Base-by-base conservation (phyloP, 1,140 invertebrate species). In the Pachyrhynchus sulphureomaculatus region DNA sequence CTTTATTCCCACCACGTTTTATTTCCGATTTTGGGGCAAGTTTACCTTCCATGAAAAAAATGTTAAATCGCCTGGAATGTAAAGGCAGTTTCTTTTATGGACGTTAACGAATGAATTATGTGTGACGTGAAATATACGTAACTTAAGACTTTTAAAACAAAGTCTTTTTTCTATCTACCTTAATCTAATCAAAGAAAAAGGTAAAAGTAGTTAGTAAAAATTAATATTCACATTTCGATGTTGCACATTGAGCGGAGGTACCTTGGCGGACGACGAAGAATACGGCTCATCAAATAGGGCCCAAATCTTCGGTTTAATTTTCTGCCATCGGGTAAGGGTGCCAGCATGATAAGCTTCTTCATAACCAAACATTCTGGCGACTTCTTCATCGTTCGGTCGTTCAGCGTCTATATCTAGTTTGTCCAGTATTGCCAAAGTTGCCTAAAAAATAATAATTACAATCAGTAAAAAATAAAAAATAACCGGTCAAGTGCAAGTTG, bases 261-360 rank as follows among this genome's bases (percentile, higher is more conserved):
- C 94, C 90, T 98, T 98, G 63, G 96, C 96, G 72, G 91, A 86
- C 73, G 88, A 90, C 18, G 95, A 98, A 71, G 95, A 98, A 77
- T 98, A 98, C 1, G 96, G 96, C 79, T 99, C 96, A 76, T 99
- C 96, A 78, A 99, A 98, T 49, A 99, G 82, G 15, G 96, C 95
- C 96, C 96, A 99, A 74, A 99, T 92, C 81, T 96, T 94, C 15
- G 96, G 96, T 78, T 98, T 97, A 69, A 91, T 81, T 71, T 88
- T 86, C 78, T 95, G 92, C 93, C 93, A 95, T 87, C 91, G 93
- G 33, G 87, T 89, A 17, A 95, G 81, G 13, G 87, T 90, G 52
- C 90, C 90, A 47, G 87, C 87, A 75, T 89, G 88, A 75, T 95
- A 98, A 70, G 93, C 93, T 68, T 99, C 95, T 76, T 98, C 95